These are phyloP conservation scores for Epinotia bilunana DNA, from an alignment of 2,888 invertebrate species.

Conservation along the genomic window DNA sequence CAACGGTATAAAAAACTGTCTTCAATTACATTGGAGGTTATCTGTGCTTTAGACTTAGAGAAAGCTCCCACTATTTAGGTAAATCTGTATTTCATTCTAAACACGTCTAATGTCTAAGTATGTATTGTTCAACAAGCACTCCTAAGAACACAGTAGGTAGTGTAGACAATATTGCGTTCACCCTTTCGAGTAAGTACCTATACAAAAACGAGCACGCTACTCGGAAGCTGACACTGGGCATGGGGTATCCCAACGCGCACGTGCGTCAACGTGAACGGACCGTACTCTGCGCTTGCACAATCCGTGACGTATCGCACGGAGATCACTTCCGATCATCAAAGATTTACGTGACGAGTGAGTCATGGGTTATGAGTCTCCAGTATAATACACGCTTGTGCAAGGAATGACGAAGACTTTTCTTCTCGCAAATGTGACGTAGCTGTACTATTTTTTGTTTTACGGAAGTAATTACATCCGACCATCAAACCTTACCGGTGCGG, in stretches of 20 bases:
- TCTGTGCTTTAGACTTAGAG: no score
- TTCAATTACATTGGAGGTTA: no score
- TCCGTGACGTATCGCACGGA: conserved; percentile 9
- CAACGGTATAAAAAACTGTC: no score
- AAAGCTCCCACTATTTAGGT: no score
- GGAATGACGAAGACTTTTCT: conserved; percentile 1
- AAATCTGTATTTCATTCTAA: no score
- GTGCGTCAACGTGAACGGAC: conserved; percentile 12
- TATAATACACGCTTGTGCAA: neutral
- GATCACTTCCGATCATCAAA: conserved; percentile 6
- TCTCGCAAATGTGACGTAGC: neutral
- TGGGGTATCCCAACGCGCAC: conserved; percentile 2
- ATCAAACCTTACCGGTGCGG: neutral
- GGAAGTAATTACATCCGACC: conserved; percentile 8
- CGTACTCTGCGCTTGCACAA: neutral
- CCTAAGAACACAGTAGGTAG: no score
- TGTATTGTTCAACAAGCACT: no score
- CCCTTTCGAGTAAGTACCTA: no score
- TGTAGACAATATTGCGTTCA: neutral
- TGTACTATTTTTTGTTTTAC: conserved; percentile 2
- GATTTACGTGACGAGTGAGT: neutral
- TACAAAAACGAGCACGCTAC: neutral
- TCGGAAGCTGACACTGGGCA: conserved; percentile 4
- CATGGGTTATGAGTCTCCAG: no score
- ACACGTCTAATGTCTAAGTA: no score